Evolutionary conservation across 2,113 vertebrate species (phyloP), one percentile per base, ranked within the genome.

Genomic region (Kryptolebias marmoratus): DNA sequence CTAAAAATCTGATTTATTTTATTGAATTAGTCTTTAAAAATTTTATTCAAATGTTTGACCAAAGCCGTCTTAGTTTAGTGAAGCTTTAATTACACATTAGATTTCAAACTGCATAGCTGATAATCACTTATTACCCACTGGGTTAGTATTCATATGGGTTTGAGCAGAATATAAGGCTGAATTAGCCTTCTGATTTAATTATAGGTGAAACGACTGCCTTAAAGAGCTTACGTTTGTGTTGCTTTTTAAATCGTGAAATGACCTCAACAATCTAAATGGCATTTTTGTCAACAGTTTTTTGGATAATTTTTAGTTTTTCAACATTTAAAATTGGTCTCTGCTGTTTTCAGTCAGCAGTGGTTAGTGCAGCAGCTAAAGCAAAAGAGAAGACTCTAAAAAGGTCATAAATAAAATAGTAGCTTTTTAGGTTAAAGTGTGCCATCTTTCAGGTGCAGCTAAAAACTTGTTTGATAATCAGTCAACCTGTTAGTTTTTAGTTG

Each of bases 71-170:
- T 47, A 45, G 73, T 39, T 50, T 45, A 61, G n/a, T 44, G 39
- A 48, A 47, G 44, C 70, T 52, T 72, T 74, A 47, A 75, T 61
- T 48, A 64, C 36, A 13, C 27, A 45, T 55, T 71, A 11, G 50
- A 39, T 31, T 49, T 49, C 48, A 44, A 12, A 15, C 32, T 14
- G 12, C 42, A 56, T 31, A 69, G 67, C 4, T 58, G 45, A 59
- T 54, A 13, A 67, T 73, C 58, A 80, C 57, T 71, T 53, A 42
- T 52, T 63, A 36, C 36, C 50, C n/a, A 59, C 56, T 57, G 71
- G 16, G 5, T 47, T 16, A 28, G 44, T 27, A 54, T 31, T 48
- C 31, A 70, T 48, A 10, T 16, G 53, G 44, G 53, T 18, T 59
- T 61, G 45, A 74, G 64, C 16, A 47, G 48, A 50, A 56, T 28